phyloP scores from a whole-genome alignment of 2,797 vertebrate species.

The Muscicapa comitata region DNA sequence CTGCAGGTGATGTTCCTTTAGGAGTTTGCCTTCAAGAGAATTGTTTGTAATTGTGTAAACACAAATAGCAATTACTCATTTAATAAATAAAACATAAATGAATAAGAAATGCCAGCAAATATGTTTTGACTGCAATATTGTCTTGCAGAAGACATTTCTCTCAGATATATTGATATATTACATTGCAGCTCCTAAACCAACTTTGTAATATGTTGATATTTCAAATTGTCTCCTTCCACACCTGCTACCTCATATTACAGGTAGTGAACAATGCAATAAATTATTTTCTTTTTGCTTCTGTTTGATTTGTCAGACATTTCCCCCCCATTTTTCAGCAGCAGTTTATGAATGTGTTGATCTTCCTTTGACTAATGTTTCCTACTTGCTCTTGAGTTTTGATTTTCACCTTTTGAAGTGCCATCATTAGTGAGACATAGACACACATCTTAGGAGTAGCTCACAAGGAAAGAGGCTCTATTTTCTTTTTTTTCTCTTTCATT shows the following conservation, averaged over 20 bases:
- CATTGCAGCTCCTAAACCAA: neutral
- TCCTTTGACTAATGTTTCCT: neutral
- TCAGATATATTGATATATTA: neutral
- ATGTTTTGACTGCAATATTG: neutral
- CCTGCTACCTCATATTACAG: neutral
- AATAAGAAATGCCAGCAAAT: neutral
- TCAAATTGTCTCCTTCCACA: neutral
- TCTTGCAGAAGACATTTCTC: neutral
- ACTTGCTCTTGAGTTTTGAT: neutral
- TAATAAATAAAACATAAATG: neutral
- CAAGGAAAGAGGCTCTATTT: neutral
- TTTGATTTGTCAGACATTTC: neutral
- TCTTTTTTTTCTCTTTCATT: neutral
- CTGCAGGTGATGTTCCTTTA: neutral
- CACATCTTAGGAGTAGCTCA: neutral
- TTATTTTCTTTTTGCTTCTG: neutral
- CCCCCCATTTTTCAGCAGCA: neutral
- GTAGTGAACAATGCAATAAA: neutral
- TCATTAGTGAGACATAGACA: neutral
- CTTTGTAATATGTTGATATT: fast-evolving
- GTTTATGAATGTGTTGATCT: neutral
- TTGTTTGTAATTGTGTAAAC: neutral
- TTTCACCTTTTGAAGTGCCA: neutral
- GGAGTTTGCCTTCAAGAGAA: neutral
- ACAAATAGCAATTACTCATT: neutral